phyloP scores from a whole-genome alignment of 2,888 invertebrate species.

The Clepsis dumicolana region DNA sequence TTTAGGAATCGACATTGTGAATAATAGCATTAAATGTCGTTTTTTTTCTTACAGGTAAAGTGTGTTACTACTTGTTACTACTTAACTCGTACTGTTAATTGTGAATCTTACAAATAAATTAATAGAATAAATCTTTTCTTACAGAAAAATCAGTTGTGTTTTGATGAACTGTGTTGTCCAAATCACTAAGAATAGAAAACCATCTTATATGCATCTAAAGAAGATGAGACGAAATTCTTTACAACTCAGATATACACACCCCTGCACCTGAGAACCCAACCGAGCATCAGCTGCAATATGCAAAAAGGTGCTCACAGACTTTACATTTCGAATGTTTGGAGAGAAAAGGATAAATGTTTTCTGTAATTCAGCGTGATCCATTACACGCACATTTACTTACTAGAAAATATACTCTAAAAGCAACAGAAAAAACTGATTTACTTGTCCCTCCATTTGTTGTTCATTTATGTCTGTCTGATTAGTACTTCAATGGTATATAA shows the following conservation, averaged over 20 bases:
- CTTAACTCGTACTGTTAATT: no score
- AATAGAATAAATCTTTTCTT: no score
- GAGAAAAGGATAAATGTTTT: constrained; percentile 18
- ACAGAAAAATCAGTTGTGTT: no score
- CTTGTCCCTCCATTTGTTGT: neutral
- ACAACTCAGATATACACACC: neutral
- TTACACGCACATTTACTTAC: neutral
- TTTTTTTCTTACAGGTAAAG: no score
- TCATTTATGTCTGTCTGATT: neutral
- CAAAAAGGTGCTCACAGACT: constrained; percentile 22
- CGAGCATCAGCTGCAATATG: constrained; percentile 19
- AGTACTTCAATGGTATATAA: neutral
- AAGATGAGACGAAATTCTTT: constrained; percentile 6
- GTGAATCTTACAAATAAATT: no score
- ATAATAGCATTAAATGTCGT: no score
- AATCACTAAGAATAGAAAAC: no score
- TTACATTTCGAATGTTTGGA: constrained; percentile 16
- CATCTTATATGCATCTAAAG: no score
- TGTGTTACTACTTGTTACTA: no score
- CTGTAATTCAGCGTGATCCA: constrained; percentile 15
- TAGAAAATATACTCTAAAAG: neutral
- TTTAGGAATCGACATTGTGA: no score
- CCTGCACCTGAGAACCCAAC: neutral
- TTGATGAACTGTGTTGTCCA: no score
- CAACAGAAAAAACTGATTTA: neutral